phyloP scores from a whole-genome alignment of 2,113 vertebrate species.

The Poecile atricapillus region DNA sequence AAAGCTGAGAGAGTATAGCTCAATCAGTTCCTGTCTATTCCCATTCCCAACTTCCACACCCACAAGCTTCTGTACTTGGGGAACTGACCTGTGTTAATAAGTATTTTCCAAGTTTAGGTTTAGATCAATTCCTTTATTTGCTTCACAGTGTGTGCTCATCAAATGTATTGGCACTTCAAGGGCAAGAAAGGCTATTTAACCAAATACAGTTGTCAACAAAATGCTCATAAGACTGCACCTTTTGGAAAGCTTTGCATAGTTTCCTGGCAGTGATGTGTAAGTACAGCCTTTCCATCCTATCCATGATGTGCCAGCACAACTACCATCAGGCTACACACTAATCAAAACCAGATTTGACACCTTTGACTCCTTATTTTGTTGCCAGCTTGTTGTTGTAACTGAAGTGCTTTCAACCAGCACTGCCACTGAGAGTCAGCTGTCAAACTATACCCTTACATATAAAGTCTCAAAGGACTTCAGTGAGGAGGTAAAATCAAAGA shows the following conservation, averaged over 20 bases:
- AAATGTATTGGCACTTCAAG: background rate
- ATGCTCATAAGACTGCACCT: background rate
- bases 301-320: background rate
- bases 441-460: background rate
- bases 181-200: background rate
- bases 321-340: accelerated
- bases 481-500: background rate
- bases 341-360: background rate
- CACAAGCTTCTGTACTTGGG: background rate
- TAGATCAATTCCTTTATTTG: background rate
- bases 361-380: background rate
- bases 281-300: background rate
- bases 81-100: background rate
- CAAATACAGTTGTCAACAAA: background rate
- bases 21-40: background rate
- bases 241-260: background rate
- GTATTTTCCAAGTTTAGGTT: background rate
- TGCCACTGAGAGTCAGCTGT: background rate
- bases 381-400: background rate
- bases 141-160: background rate
- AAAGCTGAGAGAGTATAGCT: background rate
- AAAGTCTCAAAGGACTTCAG: background rate
- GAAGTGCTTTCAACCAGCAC: background rate
- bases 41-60: background rate
- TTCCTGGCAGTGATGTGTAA: background rate